Evolutionary conservation across 2,113 vertebrate genomes (phyloP).

Genomic region (Calyptommatus sinebrachiatus): DNA sequence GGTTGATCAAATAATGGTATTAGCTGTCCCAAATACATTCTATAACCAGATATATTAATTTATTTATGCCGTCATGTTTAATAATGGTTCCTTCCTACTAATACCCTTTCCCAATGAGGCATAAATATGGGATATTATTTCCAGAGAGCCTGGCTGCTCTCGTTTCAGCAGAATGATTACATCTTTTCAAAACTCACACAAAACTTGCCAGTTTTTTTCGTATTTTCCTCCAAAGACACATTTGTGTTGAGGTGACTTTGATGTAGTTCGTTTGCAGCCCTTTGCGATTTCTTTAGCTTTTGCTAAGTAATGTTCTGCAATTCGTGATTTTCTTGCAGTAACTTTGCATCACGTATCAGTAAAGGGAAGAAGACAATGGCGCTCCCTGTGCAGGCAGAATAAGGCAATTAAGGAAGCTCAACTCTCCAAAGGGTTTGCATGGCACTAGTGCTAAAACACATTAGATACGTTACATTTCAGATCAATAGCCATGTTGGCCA

Average conservation of each 20-base stretch:
- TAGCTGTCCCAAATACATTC: background rate
- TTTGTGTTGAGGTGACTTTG: background rate
- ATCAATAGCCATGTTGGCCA: too few relatives aligned
- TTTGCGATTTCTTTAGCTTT: background rate
- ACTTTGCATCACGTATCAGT: background rate
- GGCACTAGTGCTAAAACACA: too few relatives aligned
- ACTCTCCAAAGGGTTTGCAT: too few relatives aligned
- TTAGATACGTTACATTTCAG: too few relatives aligned
- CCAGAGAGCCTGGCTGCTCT: background rate
- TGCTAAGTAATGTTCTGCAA: background rate
- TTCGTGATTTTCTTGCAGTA: background rate
- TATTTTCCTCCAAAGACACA: background rate
- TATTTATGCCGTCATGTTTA: background rate
- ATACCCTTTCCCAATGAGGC: background rate
- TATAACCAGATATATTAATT: background rate
- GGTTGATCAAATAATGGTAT: background rate
- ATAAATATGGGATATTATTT: background rate
- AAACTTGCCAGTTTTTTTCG: constrained; percentile 2
- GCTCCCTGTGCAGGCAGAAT: too few relatives aligned
- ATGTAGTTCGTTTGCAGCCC: constrained; percentile 23
- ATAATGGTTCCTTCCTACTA: constrained; percentile 8
- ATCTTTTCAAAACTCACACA: background rate
- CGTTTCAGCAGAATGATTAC: background rate
- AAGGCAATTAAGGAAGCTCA: too few relatives aligned
- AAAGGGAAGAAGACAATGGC: background rate